Percentiles rank a stretch among this genome's conserved stretches.
Conservation (phyloP, 1,140 invertebrate species). For the Drosophila watanabei region DNA sequence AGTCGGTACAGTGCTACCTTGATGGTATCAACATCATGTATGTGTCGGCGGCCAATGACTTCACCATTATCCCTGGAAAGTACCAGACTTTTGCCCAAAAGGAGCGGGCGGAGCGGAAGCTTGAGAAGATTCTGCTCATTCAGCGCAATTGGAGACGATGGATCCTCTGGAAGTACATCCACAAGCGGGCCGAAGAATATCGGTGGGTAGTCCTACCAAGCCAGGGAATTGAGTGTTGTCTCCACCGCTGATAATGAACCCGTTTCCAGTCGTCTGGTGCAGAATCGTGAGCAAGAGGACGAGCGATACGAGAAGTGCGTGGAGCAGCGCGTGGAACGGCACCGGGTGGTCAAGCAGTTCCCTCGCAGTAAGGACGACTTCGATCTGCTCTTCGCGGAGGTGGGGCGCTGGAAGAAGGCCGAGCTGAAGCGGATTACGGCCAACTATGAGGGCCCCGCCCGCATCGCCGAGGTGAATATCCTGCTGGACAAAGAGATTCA, state of each 20-base stretch:
- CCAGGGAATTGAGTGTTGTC: background rate
- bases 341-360: slow-evolving; percentile 86
- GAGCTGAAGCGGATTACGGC: slow-evolving; percentile 86
- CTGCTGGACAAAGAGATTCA: slow-evolving; percentile 88
- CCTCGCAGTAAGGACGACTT: slow-evolving; percentile 87
- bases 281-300: slow-evolving; percentile 66
- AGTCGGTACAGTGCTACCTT: slow-evolving; percentile 76
- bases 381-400: slow-evolving; percentile 87
- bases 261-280: slow-evolving; percentile 58
- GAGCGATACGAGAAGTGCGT: slow-evolving; percentile 61
- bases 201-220: slow-evolving; percentile 63
- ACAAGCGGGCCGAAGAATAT: slow-evolving; percentile 82
- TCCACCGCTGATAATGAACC: background rate
- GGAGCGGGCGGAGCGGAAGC: slow-evolving; percentile 57
- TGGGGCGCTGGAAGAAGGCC: slow-evolving; percentile 87
- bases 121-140: slow-evolving; percentile 78
- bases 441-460: slow-evolving; percentile 86
- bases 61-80: slow-evolving; percentile 69
- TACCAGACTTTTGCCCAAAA: slow-evolving; percentile 78
- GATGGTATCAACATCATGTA: slow-evolving; percentile 76
- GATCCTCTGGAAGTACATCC: slow-evolving; percentile 78
- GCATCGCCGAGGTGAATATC: slow-evolving; percentile 87
- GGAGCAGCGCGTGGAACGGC: slow-evolving; percentile 70
- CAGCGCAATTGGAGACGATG: slow-evolving; percentile 81
- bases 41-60: slow-evolving; percentile 64